Base-by-base conservation (phyloP, 2,797 vertebrate genomes). In the Buphagus erythrorhynchus region DNA sequence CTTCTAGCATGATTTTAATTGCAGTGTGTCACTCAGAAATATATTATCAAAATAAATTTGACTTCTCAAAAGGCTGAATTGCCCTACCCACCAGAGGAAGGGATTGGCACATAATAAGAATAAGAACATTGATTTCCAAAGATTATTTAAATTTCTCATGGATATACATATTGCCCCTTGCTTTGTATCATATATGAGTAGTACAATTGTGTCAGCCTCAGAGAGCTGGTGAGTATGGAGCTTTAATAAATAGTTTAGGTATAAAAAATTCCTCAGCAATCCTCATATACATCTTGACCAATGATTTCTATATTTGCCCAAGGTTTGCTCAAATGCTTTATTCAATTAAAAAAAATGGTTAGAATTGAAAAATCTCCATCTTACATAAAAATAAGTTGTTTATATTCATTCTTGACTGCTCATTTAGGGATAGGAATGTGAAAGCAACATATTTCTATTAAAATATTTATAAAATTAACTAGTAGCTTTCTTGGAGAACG, bases 381-480 rank as follows among this genome's bases (percentile, higher is more conserved):
- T 89, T 76, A 31, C 71, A 65, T 76, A 52, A 52, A 95, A 78
- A 59, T 26, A 36, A 55, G 16, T 38, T 86, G 26, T 73, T 95
- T 79, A 71, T 92, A 79, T 45, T 43, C 3, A 36, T 52, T 89
- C 57, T 71, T 74, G 65, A 77, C 59, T 94, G 80, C 45, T 95
- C 90, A 77, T 20, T 68, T 91, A 80, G 45, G 61, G 18, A 71
- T 36, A 71, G 13, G 16, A 86, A 87, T 77, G 51, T 91, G 63
- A 92, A 92, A 92, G 45, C 35, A 91, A 91, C 31, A 58, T 31
- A 77, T 86, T 85, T 85, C 57, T 77, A 42, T 72, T 86, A 83
- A 85, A 96, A 86, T 87, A 83, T 94, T 95, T 96, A 65, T 91
- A 74, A 72, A 95, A 85, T 36, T 19, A 96, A 72, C 75, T 87